Evolutionary conservation across 2,888 invertebrate species (phyloP).

Genomic region (Hirtodrosophila alboralis): DNA sequence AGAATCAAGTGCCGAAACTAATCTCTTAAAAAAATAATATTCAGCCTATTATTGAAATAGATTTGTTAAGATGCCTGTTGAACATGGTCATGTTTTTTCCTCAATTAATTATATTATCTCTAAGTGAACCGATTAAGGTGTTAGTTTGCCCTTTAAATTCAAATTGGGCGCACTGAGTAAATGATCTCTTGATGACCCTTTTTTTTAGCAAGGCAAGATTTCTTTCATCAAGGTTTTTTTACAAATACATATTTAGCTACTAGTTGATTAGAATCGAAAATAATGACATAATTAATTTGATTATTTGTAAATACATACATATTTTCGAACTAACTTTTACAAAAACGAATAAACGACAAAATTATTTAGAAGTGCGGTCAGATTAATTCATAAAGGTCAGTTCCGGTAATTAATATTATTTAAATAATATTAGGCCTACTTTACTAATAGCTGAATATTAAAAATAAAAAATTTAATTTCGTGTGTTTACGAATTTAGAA

Average conservation of each 20-base stretch:
- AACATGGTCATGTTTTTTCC: constrained; percentile 24
- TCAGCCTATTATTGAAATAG: constrained; percentile 1
- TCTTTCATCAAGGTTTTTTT: constrained; percentile 9
- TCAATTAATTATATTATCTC: constrained; percentile 33
- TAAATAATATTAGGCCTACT: no score
- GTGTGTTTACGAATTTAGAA: no score
- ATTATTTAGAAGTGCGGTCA: no score
- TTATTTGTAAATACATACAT: no score
- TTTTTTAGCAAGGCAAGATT: background rate
- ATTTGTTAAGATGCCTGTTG: constrained; percentile 11
- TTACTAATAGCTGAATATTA: no score
- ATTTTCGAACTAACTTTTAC: no score
- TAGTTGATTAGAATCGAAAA: background rate
- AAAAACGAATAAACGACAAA: no score
- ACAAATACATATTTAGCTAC: constrained; percentile 3
- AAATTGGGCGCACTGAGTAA: constrained; percentile 10
- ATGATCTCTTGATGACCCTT: constrained; percentile 14
- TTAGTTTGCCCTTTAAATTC: constrained; percentile 20
- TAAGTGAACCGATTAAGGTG: constrained; percentile 46
- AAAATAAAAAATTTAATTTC: no score
- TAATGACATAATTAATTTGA: no score
- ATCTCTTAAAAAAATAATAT: constrained; percentile 18
- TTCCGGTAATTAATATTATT: no score
- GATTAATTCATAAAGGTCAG: no score
- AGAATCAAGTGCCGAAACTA: background rate